Base-by-base conservation (phyloP, 2,888 invertebrate species). In the Dusona sp. region DNA sequence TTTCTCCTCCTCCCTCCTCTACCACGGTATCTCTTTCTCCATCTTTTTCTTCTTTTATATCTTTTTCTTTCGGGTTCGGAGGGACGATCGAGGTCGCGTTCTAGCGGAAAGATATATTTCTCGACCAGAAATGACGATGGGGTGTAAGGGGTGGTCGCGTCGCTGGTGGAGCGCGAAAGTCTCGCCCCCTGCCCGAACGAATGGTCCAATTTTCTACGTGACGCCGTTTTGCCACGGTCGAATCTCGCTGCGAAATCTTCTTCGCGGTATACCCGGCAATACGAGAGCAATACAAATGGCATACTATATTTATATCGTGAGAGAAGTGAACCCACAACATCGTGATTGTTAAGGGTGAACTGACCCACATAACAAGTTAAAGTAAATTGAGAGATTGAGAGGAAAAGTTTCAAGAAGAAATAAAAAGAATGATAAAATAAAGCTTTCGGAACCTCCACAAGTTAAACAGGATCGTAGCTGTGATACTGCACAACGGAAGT, bases 181-280 rank as follows among this genome's bases (percentile, higher is more conserved):
- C 77, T 75, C 65, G 25, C 54, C 29, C 67, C 81, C 68, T 82
- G 79, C 70, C 77, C 64, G 65, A 81, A 89, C 89, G 87, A 88
- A 89, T 89, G 85, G 88, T 88, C 87, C 89, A 89, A 88, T 89
- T 88, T 89, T 88, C 87, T 89, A 89, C 89, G 89, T 89, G 89
- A 89, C 89, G 84, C 88, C 87, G 85, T 84, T 89, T 79, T 85
- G 82, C 85, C 85, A 79, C 79, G 79, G 80, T 86, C 85, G 85
- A 87, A 88, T 88, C 87, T 87, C 85, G 75, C 80, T 79, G 38
- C 64, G 86, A 84, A 84, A 87, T 87, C 86, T 84, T 74, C 79
- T 75, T 75, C 79, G 81, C 81, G 86, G 81, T 82, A 84, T 84
- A 87, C 57, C 74, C 70, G 22, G 45, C 81, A 64, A 70, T 75